Conservation (phyloP, 1,140 invertebrate species). For the Harlomillsia oculata region DNA sequence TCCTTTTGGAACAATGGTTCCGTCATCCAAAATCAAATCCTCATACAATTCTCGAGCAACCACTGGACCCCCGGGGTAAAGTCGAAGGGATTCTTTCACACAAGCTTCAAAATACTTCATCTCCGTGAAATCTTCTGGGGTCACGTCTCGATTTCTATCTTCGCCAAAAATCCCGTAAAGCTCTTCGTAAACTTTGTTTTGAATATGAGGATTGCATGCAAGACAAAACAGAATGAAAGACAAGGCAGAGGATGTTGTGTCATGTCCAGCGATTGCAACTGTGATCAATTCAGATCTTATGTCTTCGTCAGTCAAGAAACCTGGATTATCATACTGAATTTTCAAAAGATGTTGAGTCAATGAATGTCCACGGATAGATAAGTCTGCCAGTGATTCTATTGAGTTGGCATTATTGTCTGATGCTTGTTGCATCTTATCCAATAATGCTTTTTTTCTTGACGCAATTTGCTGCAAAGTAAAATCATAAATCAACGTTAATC, state of each 20-base stretch:
- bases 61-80: slow-evolving; percentile 55
- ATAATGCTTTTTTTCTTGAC: no score
- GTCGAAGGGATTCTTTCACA: slow-evolving; percentile 52
- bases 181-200: slow-evolving; percentile 43
- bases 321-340: no score
- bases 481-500: no score
- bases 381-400: no score
- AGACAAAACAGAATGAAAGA: slow-evolving; percentile 74
- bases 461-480: no score
- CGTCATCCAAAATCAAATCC: slow-evolving; percentile 38
- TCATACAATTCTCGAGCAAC: slow-evolving; percentile 43
- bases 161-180: slow-evolving; percentile 37
- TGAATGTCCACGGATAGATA: no score
- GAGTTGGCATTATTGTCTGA: no score
- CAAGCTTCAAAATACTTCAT: slow-evolving; percentile 54
- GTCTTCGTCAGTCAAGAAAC: no score
- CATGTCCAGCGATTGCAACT: no score
- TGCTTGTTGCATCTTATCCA: no score
- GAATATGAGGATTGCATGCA: slow-evolving; percentile 66
- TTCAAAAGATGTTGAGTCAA: no score
- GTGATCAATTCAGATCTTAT: no score
- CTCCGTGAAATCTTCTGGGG: slow-evolving; percentile 43
- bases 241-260: slow-evolving; percentile 76
- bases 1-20: slow-evolving; percentile 6
- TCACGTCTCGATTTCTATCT: slow-evolving; percentile 36